Evolutionary conservation across 2,113 vertebrate genomes (phyloP).

Genomic region (Sprattus sprattus): DNA sequence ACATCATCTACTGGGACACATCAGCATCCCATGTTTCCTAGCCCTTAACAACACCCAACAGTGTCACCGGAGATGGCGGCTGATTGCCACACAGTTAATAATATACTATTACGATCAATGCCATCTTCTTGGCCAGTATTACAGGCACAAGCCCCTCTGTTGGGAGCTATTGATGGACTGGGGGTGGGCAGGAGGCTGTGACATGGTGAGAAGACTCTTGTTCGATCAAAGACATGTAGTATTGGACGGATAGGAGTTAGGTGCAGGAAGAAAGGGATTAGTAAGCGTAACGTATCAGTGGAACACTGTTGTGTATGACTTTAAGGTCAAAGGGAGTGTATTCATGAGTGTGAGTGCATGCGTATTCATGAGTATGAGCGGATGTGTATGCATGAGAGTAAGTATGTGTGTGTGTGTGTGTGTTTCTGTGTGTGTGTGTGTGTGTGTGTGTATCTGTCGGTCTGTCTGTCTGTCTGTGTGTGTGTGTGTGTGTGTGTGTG

Average conservation of each 20-base stretch:
- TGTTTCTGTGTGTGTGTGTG: background rate
- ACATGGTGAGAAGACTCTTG: background rate
- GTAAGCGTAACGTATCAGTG: background rate
- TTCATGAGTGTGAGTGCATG: too few relatives aligned
- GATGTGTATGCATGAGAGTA: too few relatives aligned
- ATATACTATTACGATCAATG: constrained; percentile 40
- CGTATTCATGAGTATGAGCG: too few relatives aligned
- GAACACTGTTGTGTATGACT: background rate
- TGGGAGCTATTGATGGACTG: background rate
- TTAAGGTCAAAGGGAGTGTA: background rate
- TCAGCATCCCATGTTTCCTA: constrained; percentile 22
- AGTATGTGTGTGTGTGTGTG: background rate
- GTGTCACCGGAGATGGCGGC: constrained; percentile 39
- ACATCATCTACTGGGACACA: background rate
- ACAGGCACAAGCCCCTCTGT: background rate
- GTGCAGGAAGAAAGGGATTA: too few relatives aligned
- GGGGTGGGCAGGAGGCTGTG: background rate
- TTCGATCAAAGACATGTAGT: background rate
- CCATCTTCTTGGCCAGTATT: constrained; percentile 8
- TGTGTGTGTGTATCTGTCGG: background rate
- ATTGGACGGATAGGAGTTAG: background rate
- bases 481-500: background rate
- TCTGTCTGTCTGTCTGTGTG: background rate
- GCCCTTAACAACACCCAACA: constrained; percentile 5
- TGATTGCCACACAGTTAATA: constrained; percentile 47